phyloP scores from a whole-genome alignment of 2,888 invertebrate species.

The Hemicrepidius hirtus region DNA sequence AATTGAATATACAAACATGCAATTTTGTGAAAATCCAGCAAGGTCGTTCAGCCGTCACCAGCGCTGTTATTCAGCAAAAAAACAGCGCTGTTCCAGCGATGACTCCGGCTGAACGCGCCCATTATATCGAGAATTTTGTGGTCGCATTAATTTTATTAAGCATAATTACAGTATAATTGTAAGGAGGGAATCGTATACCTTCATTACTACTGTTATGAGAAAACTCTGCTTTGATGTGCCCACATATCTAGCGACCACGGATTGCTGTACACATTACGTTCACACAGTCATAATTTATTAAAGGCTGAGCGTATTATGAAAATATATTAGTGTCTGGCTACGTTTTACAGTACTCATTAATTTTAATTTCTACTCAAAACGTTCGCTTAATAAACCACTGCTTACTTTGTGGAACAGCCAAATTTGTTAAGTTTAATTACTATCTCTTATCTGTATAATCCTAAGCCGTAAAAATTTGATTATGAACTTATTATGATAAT shows the following conservation, averaged over 20 bases:
- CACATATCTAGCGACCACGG: constrained; percentile 19
- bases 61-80: no score
- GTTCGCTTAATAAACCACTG: constrained; percentile 22
- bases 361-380: constrained; percentile 24
- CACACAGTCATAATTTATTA: background rate
- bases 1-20: no score
- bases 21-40: no score
- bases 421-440: constrained; percentile 31
- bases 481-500: no score
- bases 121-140: no score
- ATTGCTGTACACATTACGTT: constrained; percentile 17
- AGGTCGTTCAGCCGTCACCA: no score
- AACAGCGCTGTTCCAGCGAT: no score
- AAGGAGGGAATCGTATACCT: background rate
- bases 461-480: constrained; percentile 15
- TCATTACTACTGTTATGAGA: background rate
- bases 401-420: constrained; percentile 25
- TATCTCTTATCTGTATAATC: constrained; percentile 1
- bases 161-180: constrained; percentile 4
- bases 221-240: constrained; percentile 16
- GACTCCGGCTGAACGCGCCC: no score
- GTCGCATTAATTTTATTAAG: background rate
- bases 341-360: constrained; percentile 20
- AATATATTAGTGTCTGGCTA: constrained; percentile 8
- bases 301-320: constrained; percentile 9